These are phyloP conservation scores for Pipra filicauda DNA, from an alignment of 2,113 vertebrate genomes.

Conservation along the genomic window DNA sequence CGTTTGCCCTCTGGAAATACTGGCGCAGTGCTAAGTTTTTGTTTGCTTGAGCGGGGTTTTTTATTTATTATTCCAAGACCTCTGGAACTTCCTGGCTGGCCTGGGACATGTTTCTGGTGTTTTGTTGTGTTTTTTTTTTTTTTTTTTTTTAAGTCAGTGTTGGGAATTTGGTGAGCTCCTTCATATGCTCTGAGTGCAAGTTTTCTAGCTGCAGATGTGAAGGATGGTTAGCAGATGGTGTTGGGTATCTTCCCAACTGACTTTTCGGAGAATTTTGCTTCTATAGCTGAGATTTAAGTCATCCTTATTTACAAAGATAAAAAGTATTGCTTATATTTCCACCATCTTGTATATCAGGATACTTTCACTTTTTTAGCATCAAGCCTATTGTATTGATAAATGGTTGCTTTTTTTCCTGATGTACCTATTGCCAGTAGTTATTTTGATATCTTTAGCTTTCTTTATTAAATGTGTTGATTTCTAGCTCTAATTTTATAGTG, in stretches of 20 bases:
- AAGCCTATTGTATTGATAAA: background rate
- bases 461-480: background rate
- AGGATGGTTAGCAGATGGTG: background rate
- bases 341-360: background rate
- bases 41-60: slow-evolving; percentile 3
- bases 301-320: background rate
- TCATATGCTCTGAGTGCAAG: background rate
- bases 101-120: background rate
- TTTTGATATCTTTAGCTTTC: background rate
- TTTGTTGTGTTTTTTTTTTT: background rate
- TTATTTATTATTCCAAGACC: slow-evolving; percentile 41
- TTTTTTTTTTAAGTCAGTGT: background rate
- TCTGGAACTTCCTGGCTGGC: slow-evolving; percentile 54
- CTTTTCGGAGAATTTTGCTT: background rate
- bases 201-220: background rate
- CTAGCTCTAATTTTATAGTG: background rate
- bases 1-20: background rate
- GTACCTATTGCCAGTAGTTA: background rate
- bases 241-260: background rate
- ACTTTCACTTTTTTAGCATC: background rate
- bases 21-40: slow-evolving; percentile 5
- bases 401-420: background rate
- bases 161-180: background rate
- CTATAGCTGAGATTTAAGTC: background rate
- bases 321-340: background rate